A percentile compares a stretch with the other conserved stretches of the same genome.
Conservation (phyloP, 2,888 invertebrate species). For the Bellardia bayeri region DNA sequence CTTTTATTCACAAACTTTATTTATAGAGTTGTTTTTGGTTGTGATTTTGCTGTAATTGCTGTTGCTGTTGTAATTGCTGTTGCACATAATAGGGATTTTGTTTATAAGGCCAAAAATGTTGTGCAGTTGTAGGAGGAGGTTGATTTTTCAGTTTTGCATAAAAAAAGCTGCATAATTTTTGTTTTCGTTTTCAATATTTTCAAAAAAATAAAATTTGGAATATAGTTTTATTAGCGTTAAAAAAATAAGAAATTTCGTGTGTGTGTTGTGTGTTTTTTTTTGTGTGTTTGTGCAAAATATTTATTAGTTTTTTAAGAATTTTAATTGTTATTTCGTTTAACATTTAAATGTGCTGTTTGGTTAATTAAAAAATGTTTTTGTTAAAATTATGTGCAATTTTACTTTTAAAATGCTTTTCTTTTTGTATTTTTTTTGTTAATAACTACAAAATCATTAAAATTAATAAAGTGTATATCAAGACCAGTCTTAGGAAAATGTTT, state of each 20-base stretch:
- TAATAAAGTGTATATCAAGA: slow-evolving; percentile 71
- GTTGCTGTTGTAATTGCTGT: slow-evolving; percentile 64
- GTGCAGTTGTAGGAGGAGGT: slow-evolving; percentile 66
- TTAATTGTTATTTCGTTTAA: neutral
- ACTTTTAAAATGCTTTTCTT: slow-evolving; percentile 26
- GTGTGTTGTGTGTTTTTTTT: neutral
- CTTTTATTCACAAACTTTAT: slow-evolving; percentile 36
- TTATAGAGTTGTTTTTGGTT: slow-evolving; percentile 43
- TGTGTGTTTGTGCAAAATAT: slow-evolving; percentile 44
- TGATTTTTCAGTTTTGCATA: slow-evolving; percentile 70
- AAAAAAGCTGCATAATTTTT: slow-evolving; percentile 54
- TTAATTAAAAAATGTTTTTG: slow-evolving; percentile 18
- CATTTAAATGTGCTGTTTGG: slow-evolving; percentile 20
- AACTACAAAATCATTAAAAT: slow-evolving; percentile 55
- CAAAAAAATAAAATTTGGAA: slow-evolving; percentile 27
- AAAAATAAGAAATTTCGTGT: slow-evolving; percentile 1
- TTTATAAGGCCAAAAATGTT: slow-evolving; percentile 73
- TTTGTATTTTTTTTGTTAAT: slow-evolving; percentile 44
- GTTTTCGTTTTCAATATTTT: slow-evolving; percentile 43
- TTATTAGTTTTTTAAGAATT: slow-evolving; percentile 22
- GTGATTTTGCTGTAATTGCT: slow-evolving; percentile 48
- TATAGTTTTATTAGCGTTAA: slow-evolving; percentile 20
- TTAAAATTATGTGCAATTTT: slow-evolving; percentile 49
- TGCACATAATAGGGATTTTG: slow-evolving; percentile 63
- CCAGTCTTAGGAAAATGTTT: slow-evolving; percentile 68